Evolutionary conservation across 2,888 invertebrate genomes (phyloP), one percentile per base, ranked within the genome.

Genomic region (Orgyia antiqua): DNA sequence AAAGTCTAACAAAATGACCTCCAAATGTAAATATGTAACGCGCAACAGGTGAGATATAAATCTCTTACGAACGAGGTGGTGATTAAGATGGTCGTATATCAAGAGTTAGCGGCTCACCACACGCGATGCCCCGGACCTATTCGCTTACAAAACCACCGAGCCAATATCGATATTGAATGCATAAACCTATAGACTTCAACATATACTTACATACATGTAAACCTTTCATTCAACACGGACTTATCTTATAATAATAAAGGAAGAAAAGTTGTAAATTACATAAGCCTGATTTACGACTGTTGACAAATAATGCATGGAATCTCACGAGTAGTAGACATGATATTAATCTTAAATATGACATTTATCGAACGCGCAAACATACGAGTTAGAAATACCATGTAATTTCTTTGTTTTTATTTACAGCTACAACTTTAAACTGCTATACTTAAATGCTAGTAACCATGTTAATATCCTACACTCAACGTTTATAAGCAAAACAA

Each of bases 1-100:
- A n/a, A n/a, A 15, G 6, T 6, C 15, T 4, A 15, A 15, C 15
- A 15, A 68, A 75, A 73, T 70, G n/a, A n/a, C n/a, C n/a, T n/a
- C n/a, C n/a, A n/a, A n/a, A n/a, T n/a, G n/a, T n/a, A n/a, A n/a
- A 75, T 77, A 74, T 80, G 76, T 79, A 79, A 77, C 78, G 73
- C 74, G 67, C 75, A 80, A 82, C 79, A 78, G 76, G 78, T 82
- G 77, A 65, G 62, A 53, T 66, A 82, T 79, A 79, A 79, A 79
- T 80, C 77, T 75, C 59, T 49, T 51, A 72, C 68, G 64, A 72
- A 75, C 70, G 69, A 74, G 67, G 56, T 62, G 57, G 68, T 75
- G 80, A 82, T 82, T 82, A 80, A 77, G 70, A 75, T 69, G 65
- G 47, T 61, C 60, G 65, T 79, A 76, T 72, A 79, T 83, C 74